Percentiles rank a stretch among this genome's conserved stretches.
These are phyloP conservation scores for Bagarius yarrelli DNA, from an alignment of 2,113 vertebrate genomes.

Conservation along the genomic window DNA sequence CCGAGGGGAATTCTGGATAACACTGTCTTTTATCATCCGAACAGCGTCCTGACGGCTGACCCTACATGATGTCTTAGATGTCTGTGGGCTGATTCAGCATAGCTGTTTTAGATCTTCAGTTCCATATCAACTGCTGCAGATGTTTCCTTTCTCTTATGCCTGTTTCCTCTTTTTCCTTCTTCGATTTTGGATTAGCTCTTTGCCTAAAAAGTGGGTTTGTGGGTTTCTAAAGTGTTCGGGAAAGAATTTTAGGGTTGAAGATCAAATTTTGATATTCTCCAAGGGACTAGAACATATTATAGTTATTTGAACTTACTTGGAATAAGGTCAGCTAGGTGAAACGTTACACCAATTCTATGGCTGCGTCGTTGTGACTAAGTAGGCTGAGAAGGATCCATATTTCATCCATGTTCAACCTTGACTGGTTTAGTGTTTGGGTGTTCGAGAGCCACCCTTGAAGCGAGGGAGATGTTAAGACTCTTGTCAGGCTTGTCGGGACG, in stretches of 20 bases:
- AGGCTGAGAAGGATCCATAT: too few relatives aligned
- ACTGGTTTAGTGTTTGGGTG: too few relatives aligned
- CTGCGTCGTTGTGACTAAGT: too few relatives aligned
- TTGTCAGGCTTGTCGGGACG: too few relatives aligned
- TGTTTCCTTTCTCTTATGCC: constrained; percentile 13
- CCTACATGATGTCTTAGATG: constrained; percentile 23
- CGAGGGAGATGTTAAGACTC: too few relatives aligned
- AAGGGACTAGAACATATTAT: too few relatives aligned
- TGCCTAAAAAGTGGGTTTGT: background rate
- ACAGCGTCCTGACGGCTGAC: constrained; percentile 14
- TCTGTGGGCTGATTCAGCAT: constrained; percentile 18
- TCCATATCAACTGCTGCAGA: constrained; percentile 21
- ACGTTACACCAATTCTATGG: background rate
- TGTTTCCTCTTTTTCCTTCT: constrained; percentile 8
- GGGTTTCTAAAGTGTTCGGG: background rate
- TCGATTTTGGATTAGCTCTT: background rate
- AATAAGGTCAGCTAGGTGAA: background rate
- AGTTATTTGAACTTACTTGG: background rate
- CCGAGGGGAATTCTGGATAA: background rate
- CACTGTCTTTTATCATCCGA: background rate
- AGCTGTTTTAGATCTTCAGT: constrained; percentile 20
- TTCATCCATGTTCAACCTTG: too few relatives aligned
- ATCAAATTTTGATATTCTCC: background rate
- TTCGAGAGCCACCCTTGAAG: too few relatives aligned
- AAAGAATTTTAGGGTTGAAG: background rate